phyloP scores from a whole-genome alignment of 1,140 invertebrate genomes.

The Prorops nasuta region DNA sequence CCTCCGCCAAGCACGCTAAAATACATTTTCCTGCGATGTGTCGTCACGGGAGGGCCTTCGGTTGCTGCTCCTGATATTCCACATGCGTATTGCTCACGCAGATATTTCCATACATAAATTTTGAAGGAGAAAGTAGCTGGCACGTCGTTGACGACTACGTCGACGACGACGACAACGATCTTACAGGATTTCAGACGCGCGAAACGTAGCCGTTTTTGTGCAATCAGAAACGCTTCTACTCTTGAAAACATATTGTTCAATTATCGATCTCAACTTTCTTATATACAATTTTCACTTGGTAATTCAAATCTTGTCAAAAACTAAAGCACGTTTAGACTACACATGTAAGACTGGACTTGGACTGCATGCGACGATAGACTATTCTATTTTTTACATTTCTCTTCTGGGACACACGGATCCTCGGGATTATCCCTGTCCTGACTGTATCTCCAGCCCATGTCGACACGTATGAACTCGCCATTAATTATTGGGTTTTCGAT shows the following conservation, averaged over 20 bases:
- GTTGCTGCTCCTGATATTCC: conserved; percentile 47
- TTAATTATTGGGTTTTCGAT: conserved; percentile 33
- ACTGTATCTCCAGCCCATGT: conserved; percentile 20
- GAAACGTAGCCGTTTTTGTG: neutral
- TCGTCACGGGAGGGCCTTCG: conserved; percentile 41
- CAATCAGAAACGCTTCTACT: too few species aligned
- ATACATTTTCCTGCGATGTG: conserved; percentile 46
- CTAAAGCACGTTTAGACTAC: too few species aligned
- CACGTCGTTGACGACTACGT: conserved; percentile 25
- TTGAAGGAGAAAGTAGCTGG: conserved; percentile 36
- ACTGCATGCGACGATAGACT: too few species aligned
- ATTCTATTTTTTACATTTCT: too few species aligned
- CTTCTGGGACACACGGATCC: neutral
- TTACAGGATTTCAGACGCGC: conserved; percentile 9
- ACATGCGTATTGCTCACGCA: conserved; percentile 46
- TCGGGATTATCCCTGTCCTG: conserved; percentile 9
- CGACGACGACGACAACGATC: conserved; percentile 30
- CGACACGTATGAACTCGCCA: conserved; percentile 21
- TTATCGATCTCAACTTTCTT: too few species aligned
- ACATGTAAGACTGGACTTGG: too few species aligned
- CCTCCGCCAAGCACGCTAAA: conserved; percentile 27
- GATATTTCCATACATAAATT: conserved; percentile 52
- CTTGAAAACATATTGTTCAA: too few species aligned
- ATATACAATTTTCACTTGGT: neutral
- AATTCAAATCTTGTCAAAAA: neutral